Evolutionary conservation across 2,797 vertebrate genomes (phyloP), one percentile per base, ranked within the genome.

Genomic region (Macropus fuliginosus): DNA sequence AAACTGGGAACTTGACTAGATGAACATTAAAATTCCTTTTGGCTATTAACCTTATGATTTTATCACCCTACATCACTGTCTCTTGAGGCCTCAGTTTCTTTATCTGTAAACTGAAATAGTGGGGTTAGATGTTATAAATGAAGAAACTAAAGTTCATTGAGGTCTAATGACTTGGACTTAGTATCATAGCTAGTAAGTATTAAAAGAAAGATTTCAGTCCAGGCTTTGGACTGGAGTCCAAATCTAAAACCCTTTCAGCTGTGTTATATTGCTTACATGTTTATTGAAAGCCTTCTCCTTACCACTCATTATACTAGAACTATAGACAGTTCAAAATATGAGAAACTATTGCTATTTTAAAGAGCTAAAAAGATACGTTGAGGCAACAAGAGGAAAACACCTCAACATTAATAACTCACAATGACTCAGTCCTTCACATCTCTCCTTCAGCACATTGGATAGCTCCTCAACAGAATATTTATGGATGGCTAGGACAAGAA

Each of bases 401-500:
- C 40, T 87, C 74, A 50, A 50, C 18, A 46, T 46, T 87, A 87
- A 50, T 50, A 87, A 50, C 21, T 87, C 74, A 46, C 9, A 87
- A 4, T 87, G 21, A 50, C 27, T 10, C 40, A 81, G 74, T 27
- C 21, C 9, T 50, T 87, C 9, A 10, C 74, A 27, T 87, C 74
- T 87, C 74, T 87, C 40, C 74, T 50, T 87, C 74, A 87, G 74
- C 74, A 87, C 74, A 87, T 87, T 50, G 74, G 74, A 87, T 87
- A 87, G 74, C 40, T 87, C 74, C 74, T 81, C 74, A 81, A 46
- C 18, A 81, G 74, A 81, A 21, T 0, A 81, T 81, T 81, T 81
- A 81, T 81, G n/a, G 24, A 27, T 27, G 40, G 0, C 9, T 87
- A 27, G 74, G 74, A 87, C 8, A 46, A 87, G 21, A 87, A 87